Conservation (phyloP, 2,888 invertebrate species). For the Pterobdella sp. region DNA sequence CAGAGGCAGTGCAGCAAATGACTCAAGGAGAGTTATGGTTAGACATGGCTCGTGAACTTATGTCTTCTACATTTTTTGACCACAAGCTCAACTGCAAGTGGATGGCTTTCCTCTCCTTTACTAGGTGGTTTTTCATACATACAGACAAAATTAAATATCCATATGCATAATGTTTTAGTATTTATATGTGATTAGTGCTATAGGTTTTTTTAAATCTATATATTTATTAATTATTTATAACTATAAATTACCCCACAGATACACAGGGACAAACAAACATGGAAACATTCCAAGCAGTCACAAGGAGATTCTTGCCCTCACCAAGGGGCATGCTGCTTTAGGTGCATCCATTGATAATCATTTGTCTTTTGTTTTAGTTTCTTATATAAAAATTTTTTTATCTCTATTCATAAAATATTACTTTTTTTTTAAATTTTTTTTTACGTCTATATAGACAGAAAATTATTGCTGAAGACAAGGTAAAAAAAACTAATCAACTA, state of each 20-base stretch:
- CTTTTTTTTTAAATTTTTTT: too few relatives aligned
- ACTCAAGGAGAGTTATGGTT: slow-evolving; percentile 75
- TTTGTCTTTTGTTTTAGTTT: too few relatives aligned
- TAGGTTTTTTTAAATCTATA: not conserved
- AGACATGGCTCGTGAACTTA: slow-evolving; percentile 73
- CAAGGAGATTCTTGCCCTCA: slow-evolving; percentile 49
- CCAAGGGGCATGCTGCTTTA: slow-evolving; percentile 71
- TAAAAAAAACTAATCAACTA: too few relatives aligned
- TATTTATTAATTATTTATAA: not conserved
- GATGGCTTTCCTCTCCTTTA: slow-evolving; percentile 79
- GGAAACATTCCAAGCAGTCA: slow-evolving; percentile 54
- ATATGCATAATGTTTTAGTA: not conserved
- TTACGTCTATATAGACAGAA: too few relatives aligned
- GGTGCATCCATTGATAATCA: too few relatives aligned
- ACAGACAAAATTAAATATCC: slow-evolving; percentile 18
- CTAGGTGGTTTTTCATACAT: slow-evolving; percentile 52
- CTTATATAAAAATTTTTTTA: too few relatives aligned
- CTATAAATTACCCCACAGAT: slow-evolving; percentile 11
- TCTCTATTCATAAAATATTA: too few relatives aligned
- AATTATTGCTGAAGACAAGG: too few relatives aligned
- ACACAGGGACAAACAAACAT: slow-evolving; percentile 43
- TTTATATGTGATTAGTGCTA: not conserved
- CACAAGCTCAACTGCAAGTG: slow-evolving; percentile 65
- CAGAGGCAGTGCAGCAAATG: slow-evolving; percentile 65
- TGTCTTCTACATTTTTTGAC: slow-evolving; percentile 55